phyloP scores from a whole-genome alignment of 2,888 invertebrate genomes.

The Drosophila acutilabella region DNA sequence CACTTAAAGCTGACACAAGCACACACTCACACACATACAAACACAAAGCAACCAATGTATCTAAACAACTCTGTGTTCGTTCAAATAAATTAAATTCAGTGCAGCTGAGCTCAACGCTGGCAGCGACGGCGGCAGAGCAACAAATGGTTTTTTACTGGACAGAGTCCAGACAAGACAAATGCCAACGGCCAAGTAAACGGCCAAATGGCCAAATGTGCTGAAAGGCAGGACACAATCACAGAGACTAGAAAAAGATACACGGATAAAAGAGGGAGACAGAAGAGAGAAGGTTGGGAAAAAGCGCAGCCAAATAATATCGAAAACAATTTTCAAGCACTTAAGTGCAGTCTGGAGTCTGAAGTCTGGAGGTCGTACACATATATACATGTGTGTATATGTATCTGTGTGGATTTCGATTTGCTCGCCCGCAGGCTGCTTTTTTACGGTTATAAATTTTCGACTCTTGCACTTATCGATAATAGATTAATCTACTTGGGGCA shows the following conservation, averaged over 20 bases:
- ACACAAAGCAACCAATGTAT: neutral
- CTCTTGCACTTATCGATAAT: slow-evolving; percentile 82
- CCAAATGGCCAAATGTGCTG: slow-evolving; percentile 76
- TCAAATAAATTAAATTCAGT: slow-evolving; percentile 77
- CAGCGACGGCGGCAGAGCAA: slow-evolving; percentile 69
- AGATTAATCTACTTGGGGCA: slow-evolving; percentile 82
- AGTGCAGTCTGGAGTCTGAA: slow-evolving; percentile 78
- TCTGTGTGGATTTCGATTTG: slow-evolving; percentile 43
- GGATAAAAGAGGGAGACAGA: slow-evolving; percentile 2
- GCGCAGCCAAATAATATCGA: slow-evolving; percentile 79
- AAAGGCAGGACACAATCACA: slow-evolving; percentile 61
- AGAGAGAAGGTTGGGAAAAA: slow-evolving; percentile 27
- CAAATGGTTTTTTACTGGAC: slow-evolving; percentile 82
- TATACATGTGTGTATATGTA: slow-evolving; percentile 20
- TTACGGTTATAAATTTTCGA: slow-evolving; percentile 78
- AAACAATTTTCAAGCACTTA: slow-evolving; percentile 83
- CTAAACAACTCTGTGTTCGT: slow-evolving; percentile 51
- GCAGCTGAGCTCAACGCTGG: slow-evolving; percentile 68
- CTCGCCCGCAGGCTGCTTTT: slow-evolving; percentile 67
- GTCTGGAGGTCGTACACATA: slow-evolving; percentile 63
- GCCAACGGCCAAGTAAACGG: slow-evolving; percentile 73
- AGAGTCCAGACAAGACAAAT: slow-evolving; percentile 77
- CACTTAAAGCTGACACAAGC: slow-evolving; percentile 65
- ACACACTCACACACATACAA: neutral
- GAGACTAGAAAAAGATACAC: slow-evolving; percentile 3